phyloP scores from a whole-genome alignment of 2,113 vertebrate species.

The Empidonax traillii region DNA sequence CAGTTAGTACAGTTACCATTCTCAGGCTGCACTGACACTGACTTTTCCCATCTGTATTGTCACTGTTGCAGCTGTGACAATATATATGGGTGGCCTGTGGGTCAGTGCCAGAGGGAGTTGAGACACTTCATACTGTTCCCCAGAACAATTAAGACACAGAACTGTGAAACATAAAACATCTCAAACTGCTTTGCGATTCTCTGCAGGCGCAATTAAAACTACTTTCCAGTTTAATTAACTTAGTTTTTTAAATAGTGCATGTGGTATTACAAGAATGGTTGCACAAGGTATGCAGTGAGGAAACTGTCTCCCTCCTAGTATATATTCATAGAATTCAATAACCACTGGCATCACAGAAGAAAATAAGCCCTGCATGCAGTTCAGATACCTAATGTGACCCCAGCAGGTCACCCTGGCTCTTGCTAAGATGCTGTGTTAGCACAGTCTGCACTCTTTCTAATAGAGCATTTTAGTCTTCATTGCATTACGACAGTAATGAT shows the following conservation, averaged over 20 bases:
- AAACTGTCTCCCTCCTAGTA: not conserved
- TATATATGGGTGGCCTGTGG: not conserved
- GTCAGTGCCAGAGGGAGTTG: not conserved
- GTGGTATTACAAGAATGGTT: not conserved
- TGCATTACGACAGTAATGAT: not conserved
- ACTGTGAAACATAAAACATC: not conserved
- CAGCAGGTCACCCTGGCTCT: not conserved
- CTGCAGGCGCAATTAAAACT: not conserved
- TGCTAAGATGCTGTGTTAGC: not conserved
- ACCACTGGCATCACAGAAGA: not conserved
- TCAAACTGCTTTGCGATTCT: not conserved
- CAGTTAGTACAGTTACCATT: not conserved
- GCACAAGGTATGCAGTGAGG: not conserved
- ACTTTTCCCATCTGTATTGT: not conserved
- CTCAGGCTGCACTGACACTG: not conserved
- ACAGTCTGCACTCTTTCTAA: not conserved
- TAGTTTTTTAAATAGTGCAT: not conserved
- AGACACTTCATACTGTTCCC: not conserved
- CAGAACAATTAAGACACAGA: not conserved
- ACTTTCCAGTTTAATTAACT: not conserved
- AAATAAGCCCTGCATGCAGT: not conserved
- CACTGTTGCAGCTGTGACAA: not conserved
- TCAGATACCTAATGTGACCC: fast-evolving
- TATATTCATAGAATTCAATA: not conserved
- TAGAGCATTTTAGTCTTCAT: not conserved